A percentile compares a stretch with the other conserved stretches of the same genome.
phyloP scores from a whole-genome alignment of 1,140 invertebrate species.

The Caenorhabditis inopinata region DNA sequence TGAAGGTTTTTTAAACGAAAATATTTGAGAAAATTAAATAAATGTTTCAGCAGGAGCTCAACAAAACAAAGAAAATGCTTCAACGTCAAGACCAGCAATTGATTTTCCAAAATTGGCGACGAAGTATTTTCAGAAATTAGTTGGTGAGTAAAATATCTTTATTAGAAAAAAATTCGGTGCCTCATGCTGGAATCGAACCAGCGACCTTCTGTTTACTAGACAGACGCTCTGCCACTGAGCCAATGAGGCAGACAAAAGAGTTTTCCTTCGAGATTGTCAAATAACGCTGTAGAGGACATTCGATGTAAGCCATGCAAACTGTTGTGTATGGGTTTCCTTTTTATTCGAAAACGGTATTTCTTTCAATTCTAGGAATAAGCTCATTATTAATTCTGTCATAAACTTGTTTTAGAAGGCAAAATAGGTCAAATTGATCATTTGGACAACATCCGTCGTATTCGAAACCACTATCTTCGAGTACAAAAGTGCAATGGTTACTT shows the following conservation, averaged over 20 bases:
- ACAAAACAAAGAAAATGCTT: not conserved
- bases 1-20: not conserved
- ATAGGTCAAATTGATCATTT: not conserved
- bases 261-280: not conserved
- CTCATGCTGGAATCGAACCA: slow-evolving; percentile 60
- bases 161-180: slow-evolving; percentile 33
- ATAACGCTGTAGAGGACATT: not conserved
- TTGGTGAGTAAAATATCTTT: not conserved
- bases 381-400: too few relatives aligned
- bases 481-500: slow-evolving; percentile 16
- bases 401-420: slow-evolving; percentile 35
- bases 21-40: too few relatives aligned
- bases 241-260: slow-evolving; percentile 50
- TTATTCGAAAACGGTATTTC: too few relatives aligned
- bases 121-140: not conserved
- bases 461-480: slow-evolving; percentile 45
- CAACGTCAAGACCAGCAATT: not conserved
- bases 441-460: slow-evolving; percentile 18
- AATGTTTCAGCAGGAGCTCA: too few relatives aligned
- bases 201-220: slow-evolving; percentile 59
- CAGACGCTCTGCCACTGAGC: slow-evolving; percentile 58
- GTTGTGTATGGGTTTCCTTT: too few relatives aligned
- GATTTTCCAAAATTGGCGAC: not conserved
- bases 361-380: too few relatives aligned
- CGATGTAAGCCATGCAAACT: too few relatives aligned